These are phyloP conservation scores for Perca fluviatilis DNA, from an alignment of 2,113 vertebrate species.

Conservation along the genomic window DNA sequence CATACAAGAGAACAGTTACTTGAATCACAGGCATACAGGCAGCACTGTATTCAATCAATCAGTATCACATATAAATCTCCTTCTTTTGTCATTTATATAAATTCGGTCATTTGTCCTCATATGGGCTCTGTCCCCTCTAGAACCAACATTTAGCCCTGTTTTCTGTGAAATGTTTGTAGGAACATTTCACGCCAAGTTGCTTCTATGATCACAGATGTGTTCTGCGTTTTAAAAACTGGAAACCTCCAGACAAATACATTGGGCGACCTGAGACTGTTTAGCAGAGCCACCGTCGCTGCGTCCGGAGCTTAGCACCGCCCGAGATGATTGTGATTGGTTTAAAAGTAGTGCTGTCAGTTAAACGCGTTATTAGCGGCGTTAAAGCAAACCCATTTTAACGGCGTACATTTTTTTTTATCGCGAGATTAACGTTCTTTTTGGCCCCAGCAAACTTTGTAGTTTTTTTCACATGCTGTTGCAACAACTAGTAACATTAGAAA, in stretches of 20 bases:
- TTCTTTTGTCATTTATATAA: background rate
- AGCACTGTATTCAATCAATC: background rate
- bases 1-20: background rate
- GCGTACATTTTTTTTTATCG: too few species aligned
- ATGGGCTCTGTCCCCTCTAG: background rate
- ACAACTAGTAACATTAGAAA: too few species aligned
- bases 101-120: background rate
- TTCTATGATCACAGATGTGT: background rate
- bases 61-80: background rate
- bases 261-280: too few species aligned
- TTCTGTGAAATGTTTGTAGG: background rate
- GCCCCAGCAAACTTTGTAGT: too few species aligned
- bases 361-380: too few species aligned
- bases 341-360: too few species aligned
- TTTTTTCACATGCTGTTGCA: too few species aligned
- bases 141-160: background rate
- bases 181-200: background rate
- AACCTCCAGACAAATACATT: background rate
- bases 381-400: too few species aligned
- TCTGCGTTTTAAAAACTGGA: background rate
- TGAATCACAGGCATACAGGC: slow-evolving; percentile 5
- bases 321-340: too few species aligned
- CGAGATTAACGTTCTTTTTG: too few species aligned
- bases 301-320: too few species aligned
- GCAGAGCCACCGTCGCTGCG: too few species aligned